Conservation (phyloP, 2,113 vertebrate species). For the Chamaetylas fuelleborni region DNA sequence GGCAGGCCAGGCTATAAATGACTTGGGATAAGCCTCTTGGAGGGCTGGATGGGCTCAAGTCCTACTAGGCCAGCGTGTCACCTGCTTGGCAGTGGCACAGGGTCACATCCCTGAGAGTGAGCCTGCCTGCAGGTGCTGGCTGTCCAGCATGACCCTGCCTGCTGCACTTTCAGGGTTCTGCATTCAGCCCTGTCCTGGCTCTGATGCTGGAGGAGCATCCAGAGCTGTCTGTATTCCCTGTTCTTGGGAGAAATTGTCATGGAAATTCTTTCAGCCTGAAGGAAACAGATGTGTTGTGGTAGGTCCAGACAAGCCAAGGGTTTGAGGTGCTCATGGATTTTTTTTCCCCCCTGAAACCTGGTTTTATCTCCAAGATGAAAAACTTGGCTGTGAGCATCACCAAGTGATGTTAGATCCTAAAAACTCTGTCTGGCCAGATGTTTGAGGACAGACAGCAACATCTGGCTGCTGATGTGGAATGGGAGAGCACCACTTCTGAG, state of each 20-base stretch:
- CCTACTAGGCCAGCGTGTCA: slow-evolving; percentile 25
- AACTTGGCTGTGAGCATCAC: not conserved
- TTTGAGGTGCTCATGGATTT: not conserved
- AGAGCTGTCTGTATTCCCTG: not conserved
- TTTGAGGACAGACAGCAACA: not conserved
- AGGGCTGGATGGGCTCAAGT: not conserved
- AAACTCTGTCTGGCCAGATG: not conserved
- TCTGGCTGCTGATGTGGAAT: not conserved
- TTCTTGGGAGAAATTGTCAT: not conserved
- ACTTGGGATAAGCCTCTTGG: not conserved
- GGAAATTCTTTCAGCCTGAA: not conserved
- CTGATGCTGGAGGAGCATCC: not conserved
- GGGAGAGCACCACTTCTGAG: not conserved
- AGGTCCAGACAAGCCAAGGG: not conserved
- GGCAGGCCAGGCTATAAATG: not conserved
- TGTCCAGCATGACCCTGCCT: accelerated
- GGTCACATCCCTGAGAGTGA: accelerated
- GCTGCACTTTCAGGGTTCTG: not conserved
- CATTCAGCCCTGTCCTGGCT: not conserved
- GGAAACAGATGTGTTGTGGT: not conserved
- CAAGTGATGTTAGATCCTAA: not conserved
- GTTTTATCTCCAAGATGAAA: not conserved
- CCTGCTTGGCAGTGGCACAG: not conserved
- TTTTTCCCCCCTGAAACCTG: not conserved
- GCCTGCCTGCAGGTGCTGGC: not conserved